Evolutionary conservation across 2,888 invertebrate species (phyloP), one percentile per base, ranked within the genome.

Genomic region (Pseudoips prasinana): DNA sequence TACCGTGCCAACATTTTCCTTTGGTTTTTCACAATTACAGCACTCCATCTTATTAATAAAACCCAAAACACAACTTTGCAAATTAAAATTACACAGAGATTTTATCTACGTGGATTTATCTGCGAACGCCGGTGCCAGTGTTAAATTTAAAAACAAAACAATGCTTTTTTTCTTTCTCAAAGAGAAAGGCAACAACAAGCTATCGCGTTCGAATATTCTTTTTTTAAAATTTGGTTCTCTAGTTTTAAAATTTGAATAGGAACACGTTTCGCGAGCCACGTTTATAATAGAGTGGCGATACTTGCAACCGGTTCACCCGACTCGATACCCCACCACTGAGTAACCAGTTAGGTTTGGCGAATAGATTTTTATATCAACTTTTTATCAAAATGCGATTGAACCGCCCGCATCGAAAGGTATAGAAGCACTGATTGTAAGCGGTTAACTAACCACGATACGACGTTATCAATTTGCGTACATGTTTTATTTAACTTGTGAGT

Each of bases 1-100:
- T 28, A 47, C 47, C 51, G 7, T 7, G 8, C 23, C 32, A 26
- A 50, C 45, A 7, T 25, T n/a, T 9, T 33, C 33, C 2, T 9
- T 39, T 7, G 17, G 10, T 1, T 10, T 43, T 4, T 10, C 18
- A 33, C 45, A 37, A 18, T 11, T 18, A 2, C 31, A 10, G 5
- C 46, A 39, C 22, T 29, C 30, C 47, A 47, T 47, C 25, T 29
- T 36, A 14, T 14, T 14, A 14, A 14, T 14, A 14, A 14, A 14
- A 14, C 3, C 14, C 14, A 23, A 25, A 17, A 22, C 1, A 11
- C 1, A 11, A n/a, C n/a, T 22, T 22, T 20, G n/a, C 7, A 20
- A 20, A 20, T 20, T 20, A 20, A 14, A 14, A 14, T 5, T 3
- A 14, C 14, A 14, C 14, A 3, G 14, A 14, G 14, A 14, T 14